phyloP scores from a whole-genome alignment of 2,888 invertebrate genomes.

The Oligia fasciuncula region DNA sequence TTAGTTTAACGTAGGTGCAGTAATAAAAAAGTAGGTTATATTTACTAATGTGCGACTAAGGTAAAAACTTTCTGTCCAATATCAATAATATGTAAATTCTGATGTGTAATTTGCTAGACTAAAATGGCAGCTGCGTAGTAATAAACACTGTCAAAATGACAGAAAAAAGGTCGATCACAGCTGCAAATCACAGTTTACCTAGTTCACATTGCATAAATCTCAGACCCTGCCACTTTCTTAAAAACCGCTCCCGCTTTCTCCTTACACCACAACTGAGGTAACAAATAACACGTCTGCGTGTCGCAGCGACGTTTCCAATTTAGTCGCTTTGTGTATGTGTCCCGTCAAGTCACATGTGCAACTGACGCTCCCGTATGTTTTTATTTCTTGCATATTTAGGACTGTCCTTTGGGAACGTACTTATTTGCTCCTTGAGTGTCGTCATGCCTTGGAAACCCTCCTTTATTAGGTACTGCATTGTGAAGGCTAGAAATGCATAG shows the following conservation, averaged over 20 bases:
- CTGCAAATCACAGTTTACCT: neutral
- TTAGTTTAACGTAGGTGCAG: neutral
- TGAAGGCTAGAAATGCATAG: neutral
- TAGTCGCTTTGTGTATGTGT: slow-evolving; percentile 75
- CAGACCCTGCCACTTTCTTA: accelerated
- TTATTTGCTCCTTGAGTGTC: slow-evolving; percentile 10
- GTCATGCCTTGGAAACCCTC: neutral
- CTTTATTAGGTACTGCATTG: neutral
- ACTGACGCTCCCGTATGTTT: slow-evolving; percentile 64
- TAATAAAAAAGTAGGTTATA: neutral
- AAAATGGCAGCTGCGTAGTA: too few species aligned
- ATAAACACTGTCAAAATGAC: too few species aligned
- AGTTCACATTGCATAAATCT: neutral
- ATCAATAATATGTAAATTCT: neutral
- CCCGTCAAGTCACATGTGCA: slow-evolving; percentile 72
- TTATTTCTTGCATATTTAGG: slow-evolving; percentile 65
- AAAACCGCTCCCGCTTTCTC: slow-evolving; percentile 32
- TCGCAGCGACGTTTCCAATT: slow-evolving; percentile 78
- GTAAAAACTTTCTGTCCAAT: neutral
- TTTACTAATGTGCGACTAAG: neutral
- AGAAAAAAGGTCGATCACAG: too few species aligned
- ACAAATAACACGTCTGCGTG: slow-evolving; percentile 79
- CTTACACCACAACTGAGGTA: slow-evolving; percentile 64
- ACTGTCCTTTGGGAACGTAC: slow-evolving; percentile 35
- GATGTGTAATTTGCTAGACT: too few species aligned